Evolutionary conservation across 1,140 invertebrate genomes (phyloP).

Genomic region (Dreissena rostriformis): DNA sequence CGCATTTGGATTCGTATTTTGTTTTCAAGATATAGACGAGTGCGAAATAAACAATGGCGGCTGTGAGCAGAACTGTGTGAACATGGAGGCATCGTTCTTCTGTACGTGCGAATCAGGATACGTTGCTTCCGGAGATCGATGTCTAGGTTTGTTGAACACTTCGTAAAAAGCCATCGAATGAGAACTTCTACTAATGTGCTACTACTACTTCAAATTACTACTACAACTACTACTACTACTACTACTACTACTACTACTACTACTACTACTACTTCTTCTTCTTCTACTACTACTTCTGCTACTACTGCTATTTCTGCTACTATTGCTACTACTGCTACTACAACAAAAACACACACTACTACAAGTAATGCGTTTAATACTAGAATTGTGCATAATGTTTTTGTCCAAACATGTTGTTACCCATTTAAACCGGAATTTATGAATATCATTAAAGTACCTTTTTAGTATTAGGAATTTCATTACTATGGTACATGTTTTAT

Average conservation of each 20-base stretch:
- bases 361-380: no score
- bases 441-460: no score
- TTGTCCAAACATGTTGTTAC: no score
- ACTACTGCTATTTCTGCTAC: not conserved
- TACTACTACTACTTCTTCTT: not conserved
- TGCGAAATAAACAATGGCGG: conserved; percentile 85
- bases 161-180: not conserved
- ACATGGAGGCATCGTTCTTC: conserved; percentile 64
- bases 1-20: conserved; percentile 29
- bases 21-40: conserved; percentile 85
- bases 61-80: conserved; percentile 82
- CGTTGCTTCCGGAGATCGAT: not conserved
- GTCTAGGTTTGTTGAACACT: not conserved
- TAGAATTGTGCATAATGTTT: no score
- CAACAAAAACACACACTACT: no score
- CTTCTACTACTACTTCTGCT: not conserved
- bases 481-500: no score
- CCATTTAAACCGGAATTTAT: no score
- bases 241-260: not conserved
- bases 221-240: not conserved
- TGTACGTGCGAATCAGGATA: conserved; percentile 60
- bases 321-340: no score
- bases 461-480: no score
- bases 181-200: not conserved
- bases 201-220: not conserved